Conservation (phyloP, 2,797 vertebrate genomes). For the Cuculus canorus region DNA sequence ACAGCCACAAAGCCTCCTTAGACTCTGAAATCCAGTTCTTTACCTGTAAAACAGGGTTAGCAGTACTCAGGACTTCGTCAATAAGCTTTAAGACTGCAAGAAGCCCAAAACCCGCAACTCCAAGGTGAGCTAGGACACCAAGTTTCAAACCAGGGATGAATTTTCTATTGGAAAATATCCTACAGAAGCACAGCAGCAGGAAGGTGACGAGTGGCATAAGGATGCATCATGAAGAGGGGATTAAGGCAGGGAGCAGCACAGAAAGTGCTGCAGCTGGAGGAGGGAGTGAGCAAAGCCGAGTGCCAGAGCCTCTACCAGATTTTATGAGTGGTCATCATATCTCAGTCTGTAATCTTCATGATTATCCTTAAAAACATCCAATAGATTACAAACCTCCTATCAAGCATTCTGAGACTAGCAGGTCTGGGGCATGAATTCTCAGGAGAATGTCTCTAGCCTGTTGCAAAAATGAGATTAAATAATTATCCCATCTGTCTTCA, state of each 20-base stretch:
- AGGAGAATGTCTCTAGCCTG: neutral
- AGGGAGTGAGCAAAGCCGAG: neutral
- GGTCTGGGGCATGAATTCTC: neutral
- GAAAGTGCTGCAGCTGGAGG: neutral
- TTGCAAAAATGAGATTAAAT: neutral
- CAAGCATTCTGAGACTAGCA: neutral
- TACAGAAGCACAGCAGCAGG: neutral
- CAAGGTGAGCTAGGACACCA: neutral
- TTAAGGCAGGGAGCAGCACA: neutral
- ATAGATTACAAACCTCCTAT: neutral
- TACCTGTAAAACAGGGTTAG: neutral
- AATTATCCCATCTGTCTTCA: neutral
- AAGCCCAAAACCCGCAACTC: neutral
- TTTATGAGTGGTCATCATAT: neutral
- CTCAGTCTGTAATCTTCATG: neutral
- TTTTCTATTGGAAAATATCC: neutral
- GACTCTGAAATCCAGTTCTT: neutral
- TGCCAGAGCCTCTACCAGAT: neutral
- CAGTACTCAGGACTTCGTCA: neutral
- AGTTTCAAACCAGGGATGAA: neutral
- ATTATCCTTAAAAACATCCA: neutral
- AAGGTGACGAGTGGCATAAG: neutral
- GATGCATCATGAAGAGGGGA: neutral
- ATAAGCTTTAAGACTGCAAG: neutral
- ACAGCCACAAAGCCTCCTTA: neutral